A percentile compares a stretch with the other conserved stretches of the same genome.
Conservation (phyloP, 2,797 vertebrate genomes). For the Notamacropus eugenii region DNA sequence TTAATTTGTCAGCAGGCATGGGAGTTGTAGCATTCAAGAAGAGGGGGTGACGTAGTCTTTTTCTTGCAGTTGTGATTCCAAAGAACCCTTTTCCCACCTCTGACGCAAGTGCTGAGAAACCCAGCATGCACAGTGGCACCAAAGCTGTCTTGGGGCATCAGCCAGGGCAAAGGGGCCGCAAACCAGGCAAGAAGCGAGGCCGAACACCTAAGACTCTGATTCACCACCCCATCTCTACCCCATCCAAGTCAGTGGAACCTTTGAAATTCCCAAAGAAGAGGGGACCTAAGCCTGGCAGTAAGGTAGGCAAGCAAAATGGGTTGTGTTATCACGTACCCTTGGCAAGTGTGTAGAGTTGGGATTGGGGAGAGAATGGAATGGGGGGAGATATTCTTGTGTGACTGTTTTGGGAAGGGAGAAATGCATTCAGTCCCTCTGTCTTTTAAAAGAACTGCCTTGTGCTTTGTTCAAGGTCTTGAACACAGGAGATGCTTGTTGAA, state of each 20-base stretch:
- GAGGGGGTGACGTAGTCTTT: constrained; percentile 74
- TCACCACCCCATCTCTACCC: constrained; percentile 88
- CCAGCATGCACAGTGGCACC: constrained; percentile 89
- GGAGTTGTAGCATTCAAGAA: constrained; percentile 4
- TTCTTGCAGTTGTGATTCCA: constrained; percentile 91
- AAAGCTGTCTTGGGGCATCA: constrained; percentile 88
- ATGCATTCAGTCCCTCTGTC: not conserved
- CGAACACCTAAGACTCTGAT: constrained; percentile 91
- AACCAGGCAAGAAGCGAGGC: constrained; percentile 94
- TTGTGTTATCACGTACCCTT: not conserved
- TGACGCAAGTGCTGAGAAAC: constrained; percentile 91
- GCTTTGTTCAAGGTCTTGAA: not conserved
- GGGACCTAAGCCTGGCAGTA: constrained; percentile 98
- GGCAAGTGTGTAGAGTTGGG: not conserved
- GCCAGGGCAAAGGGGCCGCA: constrained; percentile 93
- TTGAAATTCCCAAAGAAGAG: constrained; percentile 99
- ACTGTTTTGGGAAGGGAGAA: not conserved
- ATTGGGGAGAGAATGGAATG: not conserved
- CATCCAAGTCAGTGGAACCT: constrained; percentile 90
- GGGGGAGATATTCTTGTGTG: not conserved
- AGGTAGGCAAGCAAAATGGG: constrained; percentile 87
- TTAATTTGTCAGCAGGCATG: constrained; percentile 44
- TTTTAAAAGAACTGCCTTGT: not conserved
- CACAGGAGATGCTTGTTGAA: not conserved
- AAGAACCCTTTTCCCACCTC: constrained; percentile 91